A percentile compares a stretch with the other conserved stretches of the same genome.
phyloP scores from a whole-genome alignment of 92 coral and sea anemone species.

The Plumapathes pennacea region DNA sequence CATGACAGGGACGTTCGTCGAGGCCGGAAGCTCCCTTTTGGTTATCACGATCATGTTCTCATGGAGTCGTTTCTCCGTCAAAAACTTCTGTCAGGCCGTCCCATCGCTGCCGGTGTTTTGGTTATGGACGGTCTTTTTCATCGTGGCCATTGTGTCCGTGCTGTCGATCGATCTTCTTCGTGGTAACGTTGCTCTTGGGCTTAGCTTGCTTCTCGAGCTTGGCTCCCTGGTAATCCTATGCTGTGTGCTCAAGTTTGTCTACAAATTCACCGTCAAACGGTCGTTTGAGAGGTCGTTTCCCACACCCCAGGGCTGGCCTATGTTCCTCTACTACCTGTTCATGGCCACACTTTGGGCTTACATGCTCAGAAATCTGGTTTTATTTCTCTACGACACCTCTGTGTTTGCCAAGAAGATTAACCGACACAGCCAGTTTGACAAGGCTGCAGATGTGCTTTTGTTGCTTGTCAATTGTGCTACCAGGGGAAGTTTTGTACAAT shows the following conservation, averaged over 20 bases:
- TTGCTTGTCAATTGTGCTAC: conserved; percentile 58
- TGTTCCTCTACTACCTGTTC: conserved; percentile 21
- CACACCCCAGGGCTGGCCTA: conserved; percentile 3
- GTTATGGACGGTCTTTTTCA: conserved; percentile 58
- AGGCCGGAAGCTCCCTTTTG: conserved; percentile 45
- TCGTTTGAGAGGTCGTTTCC: conserved; percentile 28
- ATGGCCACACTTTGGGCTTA: conserved; percentile 43
- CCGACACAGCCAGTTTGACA: background rate
- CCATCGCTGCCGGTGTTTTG: conserved; percentile 69
- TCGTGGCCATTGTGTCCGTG: background rate
- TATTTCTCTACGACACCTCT: conserved; percentile 78
- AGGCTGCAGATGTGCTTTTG: conserved; percentile 65
- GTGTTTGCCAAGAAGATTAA: conserved; percentile 72
- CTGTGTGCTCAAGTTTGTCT: conserved; percentile 63
- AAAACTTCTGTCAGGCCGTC: conserved; percentile 40
- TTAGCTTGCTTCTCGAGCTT: conserved; percentile 39
- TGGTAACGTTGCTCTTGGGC: conserved; percentile 22
- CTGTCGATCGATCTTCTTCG: conserved; percentile 5
- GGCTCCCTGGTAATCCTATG: conserved; percentile 33
- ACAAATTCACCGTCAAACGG: conserved; percentile 49
- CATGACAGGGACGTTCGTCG: conserved; percentile 34
- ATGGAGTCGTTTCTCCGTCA: conserved; percentile 52
- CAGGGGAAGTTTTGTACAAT: conserved; percentile 76
- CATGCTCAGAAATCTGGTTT: conserved; percentile 57
- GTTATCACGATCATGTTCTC: conserved; percentile 34